Evolutionary conservation across 1,140 invertebrate species (phyloP), one percentile per base, ranked within the genome.

Genomic region (Oryzaephilus surinamensis): DNA sequence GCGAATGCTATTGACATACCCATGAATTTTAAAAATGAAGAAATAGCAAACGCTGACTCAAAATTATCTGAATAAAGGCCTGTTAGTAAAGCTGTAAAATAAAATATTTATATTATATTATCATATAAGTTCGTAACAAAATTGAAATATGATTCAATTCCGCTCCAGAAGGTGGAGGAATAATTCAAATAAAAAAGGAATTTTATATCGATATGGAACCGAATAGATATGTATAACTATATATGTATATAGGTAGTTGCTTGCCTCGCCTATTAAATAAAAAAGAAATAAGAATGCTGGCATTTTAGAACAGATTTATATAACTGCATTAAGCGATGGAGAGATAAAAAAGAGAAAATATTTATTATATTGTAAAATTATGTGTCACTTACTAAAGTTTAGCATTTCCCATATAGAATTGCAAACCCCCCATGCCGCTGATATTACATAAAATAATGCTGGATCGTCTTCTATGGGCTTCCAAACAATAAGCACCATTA

Each of bases 361-460:
- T n/a, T n/a, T n/a, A n/a, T n/a, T n/a, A n/a, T n/a, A n/a, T n/a
- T n/a, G n/a, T n/a, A n/a, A n/a, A n/a, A n/a, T n/a, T n/a, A n/a
- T n/a, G n/a, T n/a, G 8, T 13, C 30, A 49, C 60, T 56, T 54
- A 62, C 60, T 58, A 40, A 60, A 61, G 45, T 50, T 56, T n/a
- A 82, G 58, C 17, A 76, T 76, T 48, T 82, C 78, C 79, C 79
- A 82, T 18, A 81, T 72, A 6, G 77, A 75, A 28, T 79, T 77
- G 51, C 78, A 81, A 6, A 80, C 77, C n/a, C 78, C 78, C 79
- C 79, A 82, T 1, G 76, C 75, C 0, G 78, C 77, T 2, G 77
- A 74, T 38, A 79, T 79, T 4, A 81, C 76, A 11, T 78, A 77
- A 13, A 80, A 77, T 14, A 82, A 57, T 6, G 77, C 70, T 45